Evolutionary conservation across 2,888 invertebrate species (phyloP).

Genomic region (Geophilus truncorum): DNA sequence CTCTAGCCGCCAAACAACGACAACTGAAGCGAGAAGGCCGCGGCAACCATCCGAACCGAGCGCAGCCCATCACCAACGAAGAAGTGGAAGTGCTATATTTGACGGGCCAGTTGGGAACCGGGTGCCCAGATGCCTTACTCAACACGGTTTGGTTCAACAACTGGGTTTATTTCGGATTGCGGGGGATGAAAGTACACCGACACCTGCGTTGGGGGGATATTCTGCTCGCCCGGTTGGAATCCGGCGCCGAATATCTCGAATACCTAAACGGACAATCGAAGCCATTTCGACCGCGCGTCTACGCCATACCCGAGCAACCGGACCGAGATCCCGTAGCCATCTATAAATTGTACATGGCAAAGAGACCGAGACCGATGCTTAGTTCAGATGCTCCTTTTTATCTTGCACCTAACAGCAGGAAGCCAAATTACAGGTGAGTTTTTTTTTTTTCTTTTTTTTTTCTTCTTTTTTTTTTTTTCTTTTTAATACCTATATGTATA

Average conservation of each 20-base stretch:
- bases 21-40: constrained; percentile 33
- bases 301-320: constrained; percentile 33
- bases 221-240: constrained; percentile 22
- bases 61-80: constrained; percentile 33
- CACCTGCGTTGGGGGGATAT: constrained; percentile 36
- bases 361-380: constrained; percentile 31
- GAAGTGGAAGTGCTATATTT: constrained; percentile 34
- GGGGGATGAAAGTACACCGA: constrained; percentile 34
- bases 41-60: constrained; percentile 33
- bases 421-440: constrained; percentile 32
- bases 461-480: background rate
- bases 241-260: constrained; percentile 35
- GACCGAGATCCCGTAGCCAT: constrained; percentile 33
- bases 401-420: constrained; percentile 32
- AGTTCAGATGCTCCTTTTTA: constrained; percentile 33
- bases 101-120: constrained; percentile 33
- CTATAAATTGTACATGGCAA: constrained; percentile 33
- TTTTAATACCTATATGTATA: background rate
- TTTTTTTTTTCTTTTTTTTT: background rate
- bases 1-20: constrained; percentile 34
- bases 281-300: constrained; percentile 32
- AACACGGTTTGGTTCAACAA: constrained; percentile 36
- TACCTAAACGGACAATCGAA: constrained; percentile 34
- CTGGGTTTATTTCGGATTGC: constrained; percentile 34
- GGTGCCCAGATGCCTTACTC: constrained; percentile 35